These are phyloP conservation scores for Phylloscopus collybita DNA, from an alignment of 2,797 vertebrate genomes.

Conservation along the genomic window DNA sequence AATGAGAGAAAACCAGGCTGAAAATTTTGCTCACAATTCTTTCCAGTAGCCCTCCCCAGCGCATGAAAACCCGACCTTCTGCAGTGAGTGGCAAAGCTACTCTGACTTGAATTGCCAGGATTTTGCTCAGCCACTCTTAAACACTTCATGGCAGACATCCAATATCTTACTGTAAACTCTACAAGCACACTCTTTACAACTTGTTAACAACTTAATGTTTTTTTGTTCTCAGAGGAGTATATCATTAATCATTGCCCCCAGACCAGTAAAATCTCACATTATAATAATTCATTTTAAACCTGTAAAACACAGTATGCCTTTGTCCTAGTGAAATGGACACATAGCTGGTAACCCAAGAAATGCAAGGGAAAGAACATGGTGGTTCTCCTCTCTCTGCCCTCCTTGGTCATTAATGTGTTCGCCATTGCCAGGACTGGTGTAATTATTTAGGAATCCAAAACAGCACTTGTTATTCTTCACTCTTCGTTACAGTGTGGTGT, in stretches of 20 bases:
- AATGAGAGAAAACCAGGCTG: neutral
- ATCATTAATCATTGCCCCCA: neutral
- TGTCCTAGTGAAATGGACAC: neutral
- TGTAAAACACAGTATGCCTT: neutral
- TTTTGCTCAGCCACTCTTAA: neutral
- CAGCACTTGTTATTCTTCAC: neutral
- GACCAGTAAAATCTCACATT: neutral
- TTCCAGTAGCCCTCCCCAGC: neutral
- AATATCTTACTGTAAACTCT: neutral
- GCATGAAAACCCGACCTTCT: neutral
- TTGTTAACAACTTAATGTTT: constrained; percentile 4
- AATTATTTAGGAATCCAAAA: neutral
- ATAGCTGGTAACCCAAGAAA: neutral
- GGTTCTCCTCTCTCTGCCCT: rapidly evolving
- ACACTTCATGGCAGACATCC: neutral
- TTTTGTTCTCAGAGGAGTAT: neutral
- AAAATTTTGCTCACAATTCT: neutral
- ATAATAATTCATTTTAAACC: neutral
- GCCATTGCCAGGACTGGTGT: neutral
- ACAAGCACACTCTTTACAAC: neutral
- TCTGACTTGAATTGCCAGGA: neutral
- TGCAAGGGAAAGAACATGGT: neutral
- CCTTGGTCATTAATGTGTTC: neutral
- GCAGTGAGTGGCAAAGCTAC: neutral
- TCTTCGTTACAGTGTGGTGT: neutral